These are phyloP conservation scores for Phalera bucephala DNA, from an alignment of 2,888 invertebrate species.

Conservation along the genomic window DNA sequence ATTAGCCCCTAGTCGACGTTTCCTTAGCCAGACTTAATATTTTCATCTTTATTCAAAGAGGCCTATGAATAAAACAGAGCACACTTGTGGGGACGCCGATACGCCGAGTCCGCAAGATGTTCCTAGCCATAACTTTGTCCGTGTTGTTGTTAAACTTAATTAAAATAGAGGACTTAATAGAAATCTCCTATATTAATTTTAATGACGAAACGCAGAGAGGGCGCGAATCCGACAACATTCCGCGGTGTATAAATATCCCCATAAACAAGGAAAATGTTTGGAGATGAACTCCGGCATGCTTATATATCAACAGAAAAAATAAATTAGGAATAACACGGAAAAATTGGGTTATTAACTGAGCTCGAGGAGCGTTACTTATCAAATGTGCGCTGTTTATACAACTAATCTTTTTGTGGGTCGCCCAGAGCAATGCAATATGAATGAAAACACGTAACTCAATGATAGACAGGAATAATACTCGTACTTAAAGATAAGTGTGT, in stretches of 20 bases:
- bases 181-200: neutral
- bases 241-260: slow-evolving; percentile 7
- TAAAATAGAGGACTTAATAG: slow-evolving; percentile 36
- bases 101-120: slow-evolving; percentile 58
- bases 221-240: slow-evolving; percentile 9
- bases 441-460: slow-evolving; percentile 21
- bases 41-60: slow-evolving; percentile 81
- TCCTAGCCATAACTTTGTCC: slow-evolving; percentile 58
- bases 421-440: too few species aligned
- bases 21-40: slow-evolving; percentile 71
- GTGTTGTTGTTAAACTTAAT: slow-evolving; percentile 65
- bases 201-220: slow-evolving; percentile 4
- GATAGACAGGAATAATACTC: slow-evolving; percentile 17
- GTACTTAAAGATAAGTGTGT: slow-evolving; percentile 52
- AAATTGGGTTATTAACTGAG: slow-evolving; percentile 3
- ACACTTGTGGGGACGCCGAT: slow-evolving; percentile 50
- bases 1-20: slow-evolving; percentile 63
- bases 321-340: slow-evolving; percentile 20
- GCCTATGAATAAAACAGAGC: slow-evolving; percentile 77
- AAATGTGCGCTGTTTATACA: slow-evolving; percentile 8
- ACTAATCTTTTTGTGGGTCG: neutral
- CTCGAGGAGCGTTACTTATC: slow-evolving; percentile 8
- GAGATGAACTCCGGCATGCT: slow-evolving; percentile 19
- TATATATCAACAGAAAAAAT: slow-evolving; percentile 16
- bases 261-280: slow-evolving; percentile 9